Evolutionary conservation across 2,113 vertebrate species (phyloP).

Genomic region (Machaerirhynchus nigripectus): DNA sequence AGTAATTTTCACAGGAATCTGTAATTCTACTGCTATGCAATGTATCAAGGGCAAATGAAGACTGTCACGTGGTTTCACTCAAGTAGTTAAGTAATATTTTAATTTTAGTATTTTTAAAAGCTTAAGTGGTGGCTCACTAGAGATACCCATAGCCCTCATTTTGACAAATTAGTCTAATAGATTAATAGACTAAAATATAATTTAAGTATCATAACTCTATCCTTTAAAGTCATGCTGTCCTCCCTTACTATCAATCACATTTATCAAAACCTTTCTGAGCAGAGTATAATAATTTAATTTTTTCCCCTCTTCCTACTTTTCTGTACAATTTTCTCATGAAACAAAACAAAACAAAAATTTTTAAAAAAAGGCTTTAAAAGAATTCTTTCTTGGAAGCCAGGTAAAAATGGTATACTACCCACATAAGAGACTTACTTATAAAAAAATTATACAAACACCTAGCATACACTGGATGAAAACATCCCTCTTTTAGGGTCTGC

Average conservation of each 20-base stretch:
- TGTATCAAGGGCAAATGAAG: neutral
- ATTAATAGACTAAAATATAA: neutral
- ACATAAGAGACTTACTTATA: neutral
- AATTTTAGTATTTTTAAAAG: neutral
- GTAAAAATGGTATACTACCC: neutral
- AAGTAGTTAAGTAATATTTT: neutral
- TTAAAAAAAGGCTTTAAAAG: neutral
- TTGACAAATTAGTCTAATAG: neutral
- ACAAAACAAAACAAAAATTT: neutral
- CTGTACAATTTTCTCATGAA: neutral
- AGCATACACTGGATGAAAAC: neutral
- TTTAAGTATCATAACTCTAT: neutral
- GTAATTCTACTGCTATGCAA: neutral
- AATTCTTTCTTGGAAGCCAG: neutral
- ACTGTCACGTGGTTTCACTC: neutral
- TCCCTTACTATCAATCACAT: neutral
- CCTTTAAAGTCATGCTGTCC: neutral
- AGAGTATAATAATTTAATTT: neutral
- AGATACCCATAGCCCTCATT: neutral
- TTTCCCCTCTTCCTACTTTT: neutral
- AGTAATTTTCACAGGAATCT: neutral
- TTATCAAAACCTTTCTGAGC: neutral
- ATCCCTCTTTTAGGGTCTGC: neutral
- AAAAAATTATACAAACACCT: neutral
- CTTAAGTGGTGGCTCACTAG: neutral